Conservation (phyloP, 2,888 invertebrate species). For the Nysson spinosus region DNA sequence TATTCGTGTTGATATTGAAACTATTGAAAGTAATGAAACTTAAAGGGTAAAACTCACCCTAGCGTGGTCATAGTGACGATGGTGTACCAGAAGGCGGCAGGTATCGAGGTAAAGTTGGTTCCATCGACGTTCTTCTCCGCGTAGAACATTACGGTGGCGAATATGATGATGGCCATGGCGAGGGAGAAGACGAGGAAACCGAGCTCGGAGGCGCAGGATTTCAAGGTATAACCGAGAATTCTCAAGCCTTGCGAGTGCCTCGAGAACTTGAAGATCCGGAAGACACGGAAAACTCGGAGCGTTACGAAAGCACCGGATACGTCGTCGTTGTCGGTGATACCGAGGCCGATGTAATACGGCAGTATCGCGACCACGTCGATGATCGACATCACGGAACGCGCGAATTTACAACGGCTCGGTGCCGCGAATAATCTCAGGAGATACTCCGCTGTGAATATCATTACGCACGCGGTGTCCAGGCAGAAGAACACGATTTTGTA, state of each 20-base stretch:
- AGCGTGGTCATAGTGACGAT: constrained; percentile 99
- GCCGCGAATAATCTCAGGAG: constrained; percentile 96
- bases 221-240: constrained; percentile 99
- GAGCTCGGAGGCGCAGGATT: constrained; percentile 98
- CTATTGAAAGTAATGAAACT: not conserved
- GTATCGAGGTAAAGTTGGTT: constrained; percentile 99
- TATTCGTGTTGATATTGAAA: no score
- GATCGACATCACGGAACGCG: constrained; percentile 98
- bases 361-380: constrained; percentile 99
- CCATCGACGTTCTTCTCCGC: constrained; percentile 99
- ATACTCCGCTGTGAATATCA: constrained; percentile 99
- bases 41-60: constrained; percentile 86
- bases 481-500: constrained; percentile 99
- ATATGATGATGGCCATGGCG: constrained; percentile 99
- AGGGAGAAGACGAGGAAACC: constrained; percentile 99
- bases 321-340: constrained; percentile 98
- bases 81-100: constrained; percentile 99
- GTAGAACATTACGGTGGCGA: constrained; percentile 99
- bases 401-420: constrained; percentile 98
- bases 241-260: constrained; percentile 99
- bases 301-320: constrained; percentile 99
- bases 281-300: constrained; percentile 98
- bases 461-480: constrained; percentile 99
- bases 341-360: constrained; percentile 99
- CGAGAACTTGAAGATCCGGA: constrained; percentile 99